phyloP scores from a whole-genome alignment of 2,888 invertebrate species.

The Ischnus inquisitorius region DNA sequence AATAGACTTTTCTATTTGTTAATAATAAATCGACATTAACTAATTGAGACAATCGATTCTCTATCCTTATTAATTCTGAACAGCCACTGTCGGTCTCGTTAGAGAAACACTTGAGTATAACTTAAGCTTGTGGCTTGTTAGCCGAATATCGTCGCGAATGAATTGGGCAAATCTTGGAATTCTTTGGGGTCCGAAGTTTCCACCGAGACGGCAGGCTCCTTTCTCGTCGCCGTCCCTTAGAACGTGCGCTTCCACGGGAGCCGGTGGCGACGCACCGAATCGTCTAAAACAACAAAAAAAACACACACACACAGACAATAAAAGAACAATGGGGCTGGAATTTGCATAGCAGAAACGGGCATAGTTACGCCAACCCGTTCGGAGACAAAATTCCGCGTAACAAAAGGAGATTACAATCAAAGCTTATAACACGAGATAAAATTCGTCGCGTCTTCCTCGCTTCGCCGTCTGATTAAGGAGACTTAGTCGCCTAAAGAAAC shows the following conservation, averaged over 20 bases:
- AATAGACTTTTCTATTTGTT: too few relatives aligned
- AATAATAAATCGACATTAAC: too few relatives aligned
- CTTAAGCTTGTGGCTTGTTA: not conserved
- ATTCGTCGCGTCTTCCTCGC: too few relatives aligned
- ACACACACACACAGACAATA: not conserved
- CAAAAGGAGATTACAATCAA: slow-evolving; percentile 13
- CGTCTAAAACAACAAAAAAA: not conserved
- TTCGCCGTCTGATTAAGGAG: too few relatives aligned
- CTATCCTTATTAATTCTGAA: too few relatives aligned
- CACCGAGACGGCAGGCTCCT: not conserved
- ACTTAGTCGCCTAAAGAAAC: too few relatives aligned
- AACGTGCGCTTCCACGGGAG: not conserved
- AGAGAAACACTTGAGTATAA: not conserved
- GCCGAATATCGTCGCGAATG: not conserved
- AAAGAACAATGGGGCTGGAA: not conserved
- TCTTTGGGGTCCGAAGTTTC: not conserved
- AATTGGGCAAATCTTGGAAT: not conserved
- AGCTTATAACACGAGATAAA: not conserved
- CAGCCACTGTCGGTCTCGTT: not conserved
- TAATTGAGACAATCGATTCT: too few relatives aligned
- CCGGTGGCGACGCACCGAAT: not conserved
- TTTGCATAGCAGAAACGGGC: slow-evolving; percentile 9
- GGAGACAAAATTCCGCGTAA: not conserved
- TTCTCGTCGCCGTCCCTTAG: not conserved
- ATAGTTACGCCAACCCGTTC: not conserved